A percentile compares a stretch with the other conserved stretches of the same genome.
Evolutionary conservation across 1,140 invertebrate species (phyloP).

Genomic region (Centruroides sculpturatus): DNA sequence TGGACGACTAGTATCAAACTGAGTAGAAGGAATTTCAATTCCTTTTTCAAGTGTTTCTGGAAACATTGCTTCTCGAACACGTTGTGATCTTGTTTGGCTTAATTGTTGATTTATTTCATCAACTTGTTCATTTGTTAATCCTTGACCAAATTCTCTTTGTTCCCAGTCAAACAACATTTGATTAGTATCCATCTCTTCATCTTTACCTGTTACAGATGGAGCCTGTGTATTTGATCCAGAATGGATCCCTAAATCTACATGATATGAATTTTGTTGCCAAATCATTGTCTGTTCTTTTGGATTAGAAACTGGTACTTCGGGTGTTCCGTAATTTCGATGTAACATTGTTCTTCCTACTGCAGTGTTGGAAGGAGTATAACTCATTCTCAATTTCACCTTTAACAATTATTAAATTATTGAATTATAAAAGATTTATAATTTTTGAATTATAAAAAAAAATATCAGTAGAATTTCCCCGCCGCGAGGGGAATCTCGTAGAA

Average conservation of each 20-base stretch:
- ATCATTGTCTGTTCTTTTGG: slow-evolving; percentile 70
- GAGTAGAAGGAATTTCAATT: slow-evolving; percentile 27
- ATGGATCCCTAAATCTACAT: slow-evolving; percentile 77
- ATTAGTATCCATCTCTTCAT: neutral
- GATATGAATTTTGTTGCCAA: slow-evolving; percentile 85
- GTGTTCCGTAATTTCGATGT: neutral
- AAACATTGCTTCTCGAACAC: slow-evolving; percentile 36
- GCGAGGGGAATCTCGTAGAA: no score
- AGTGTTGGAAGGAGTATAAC: no score
- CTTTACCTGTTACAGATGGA: neutral
- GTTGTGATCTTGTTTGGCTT: slow-evolving; percentile 29
- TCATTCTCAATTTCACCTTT: no score
- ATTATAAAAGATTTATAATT: no score
- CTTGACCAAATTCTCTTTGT: slow-evolving; percentile 50
- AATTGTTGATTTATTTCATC: slow-evolving; percentile 6
- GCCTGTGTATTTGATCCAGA: slow-evolving; percentile 66
- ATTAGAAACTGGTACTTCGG: neutral
- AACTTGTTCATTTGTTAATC: slow-evolving; percentile 45
- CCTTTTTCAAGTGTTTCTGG: slow-evolving; percentile 33
- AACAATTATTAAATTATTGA: no score
- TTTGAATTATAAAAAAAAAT: no score
- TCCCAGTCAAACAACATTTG: slow-evolving; percentile 24
- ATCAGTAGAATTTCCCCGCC: no score
- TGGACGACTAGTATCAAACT: slow-evolving; percentile 29
- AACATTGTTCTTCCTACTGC: no score